phyloP scores from a whole-genome alignment of 1,140 invertebrate species.

The Drosophila navojoa region DNA sequence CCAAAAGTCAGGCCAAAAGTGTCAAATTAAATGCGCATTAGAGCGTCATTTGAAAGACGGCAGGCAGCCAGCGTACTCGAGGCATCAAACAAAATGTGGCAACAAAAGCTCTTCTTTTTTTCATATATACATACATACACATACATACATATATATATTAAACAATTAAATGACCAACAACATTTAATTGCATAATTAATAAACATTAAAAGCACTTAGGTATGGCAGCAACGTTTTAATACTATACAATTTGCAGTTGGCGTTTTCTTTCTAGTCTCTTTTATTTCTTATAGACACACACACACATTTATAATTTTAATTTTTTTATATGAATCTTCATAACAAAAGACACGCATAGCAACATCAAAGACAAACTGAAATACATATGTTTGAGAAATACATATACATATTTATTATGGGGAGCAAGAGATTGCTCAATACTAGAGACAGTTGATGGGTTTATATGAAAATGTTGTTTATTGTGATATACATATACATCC shows the following conservation, averaged over 20 bases:
- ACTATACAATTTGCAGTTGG: constrained; percentile 73
- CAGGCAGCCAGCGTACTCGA: constrained; percentile 29
- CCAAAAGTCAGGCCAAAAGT: constrained; percentile 78
- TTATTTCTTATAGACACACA: not conserved
- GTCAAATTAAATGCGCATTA: constrained; percentile 83
- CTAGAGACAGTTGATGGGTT: not conserved
- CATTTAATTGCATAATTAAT: constrained; percentile 82
- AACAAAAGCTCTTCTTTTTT: constrained; percentile 26
- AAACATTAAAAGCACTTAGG: constrained; percentile 81
- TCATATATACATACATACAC: not conserved
- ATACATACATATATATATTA: constrained; percentile 37
- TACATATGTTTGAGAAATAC: too few species aligned
- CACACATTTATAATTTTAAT: too few species aligned
- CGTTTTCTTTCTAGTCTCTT: constrained; percentile 37
- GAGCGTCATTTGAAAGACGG: constrained; percentile 67
- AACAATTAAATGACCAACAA: constrained; percentile 78
- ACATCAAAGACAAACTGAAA: constrained; percentile 16
- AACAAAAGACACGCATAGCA: constrained; percentile 55
- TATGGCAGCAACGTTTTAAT: constrained; percentile 71
- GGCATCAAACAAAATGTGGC: constrained; percentile 30
- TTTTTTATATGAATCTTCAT: constrained; percentile 36
- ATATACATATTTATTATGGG: too few species aligned
- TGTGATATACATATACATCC: too few species aligned
- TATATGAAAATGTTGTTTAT: too few species aligned
- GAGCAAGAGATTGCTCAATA: not conserved